Base-by-base conservation (phyloP, 2,797 vertebrate genomes). In the Mergus octosetaceus region DNA sequence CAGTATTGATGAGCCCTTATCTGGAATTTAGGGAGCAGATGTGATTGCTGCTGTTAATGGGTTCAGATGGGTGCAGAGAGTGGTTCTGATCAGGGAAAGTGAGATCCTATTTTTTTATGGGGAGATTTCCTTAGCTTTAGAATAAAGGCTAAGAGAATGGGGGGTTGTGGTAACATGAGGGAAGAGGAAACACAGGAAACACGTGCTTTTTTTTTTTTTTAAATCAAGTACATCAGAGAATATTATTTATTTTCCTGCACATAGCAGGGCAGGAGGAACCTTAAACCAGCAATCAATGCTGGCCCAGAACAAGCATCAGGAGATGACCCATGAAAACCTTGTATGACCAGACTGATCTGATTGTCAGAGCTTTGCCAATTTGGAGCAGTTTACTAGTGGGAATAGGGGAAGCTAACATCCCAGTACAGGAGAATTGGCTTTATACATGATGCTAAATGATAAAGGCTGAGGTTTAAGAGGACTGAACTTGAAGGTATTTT, bases 11-110 rank as follows among this genome's bases (percentile, higher is more conserved):
- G 51, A n/a, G 11, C 45, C 28, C 16, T 13, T 38, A 58, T 62
- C 58, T 90, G 84, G 58, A 86, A 14, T 69, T 83, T 28, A 51
- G 58, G n/a, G 58, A 66, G 36, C 32, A 41, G 45, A 41, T 85
- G 53, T 80, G 74, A 49, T 89, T 85, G 39, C 47, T 6, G 2
- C 12, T 84, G 0, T 0, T 57, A 30, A 34, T 39, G 12, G 30
- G 13, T 75, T 88, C 49, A 72, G 41, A 3, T 38, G 14, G 21
- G 9, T 32, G 15, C 27, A 10, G 74, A 88, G 56, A 53, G 77
- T 32, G 0, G 3, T 24, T 76, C 60, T 90, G 34, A 10, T 6
- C 3, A 4, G 51, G 56, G 53, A 85, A 79, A 54, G 54, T 10
- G 30, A 85, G 41, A 39, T 73, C 2, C 21, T 41, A 0, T 5